A percentile compares a stretch with the other conserved stretches of the same genome.
Evolutionary conservation across 2,888 invertebrate species (phyloP).

Genomic region (Morpho helenor): DNA sequence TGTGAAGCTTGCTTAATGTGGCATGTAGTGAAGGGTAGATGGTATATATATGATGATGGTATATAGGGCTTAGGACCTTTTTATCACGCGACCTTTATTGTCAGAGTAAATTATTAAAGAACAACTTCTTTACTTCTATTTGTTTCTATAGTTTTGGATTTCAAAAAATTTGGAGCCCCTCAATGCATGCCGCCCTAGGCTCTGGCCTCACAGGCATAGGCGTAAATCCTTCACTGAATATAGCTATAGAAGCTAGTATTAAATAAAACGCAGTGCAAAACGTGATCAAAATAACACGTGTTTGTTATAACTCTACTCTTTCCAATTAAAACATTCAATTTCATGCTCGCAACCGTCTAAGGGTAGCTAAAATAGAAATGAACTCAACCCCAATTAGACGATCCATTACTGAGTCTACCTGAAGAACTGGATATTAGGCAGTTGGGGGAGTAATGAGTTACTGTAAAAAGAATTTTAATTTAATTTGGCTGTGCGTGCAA

Average conservation of each 20-base stretch:
- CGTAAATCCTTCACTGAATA: not conserved
- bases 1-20: no score
- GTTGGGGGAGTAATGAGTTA: not conserved
- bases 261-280: not conserved
- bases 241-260: not conserved
- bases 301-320: conserved; percentile 20
- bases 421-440: conserved; percentile 17
- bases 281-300: conserved; percentile 1
- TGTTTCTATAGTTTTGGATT: no score
- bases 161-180: no score
- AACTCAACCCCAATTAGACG: conserved; percentile 50
- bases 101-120: no score
- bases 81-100: no score
- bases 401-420: conserved; percentile 38
- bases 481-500: no score
- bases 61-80: no score
- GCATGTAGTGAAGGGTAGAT: no score
- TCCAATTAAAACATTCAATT: conserved; percentile 29
- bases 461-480: not conserved
- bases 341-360: conserved; percentile 22
- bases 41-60: no score
- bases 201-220: not conserved
- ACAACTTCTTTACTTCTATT: no score
- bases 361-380: conserved; percentile 37
- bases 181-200: no score